phyloP scores from a whole-genome alignment of 2,888 invertebrate genomes.

The Leptogaster cylindrica region DNA sequence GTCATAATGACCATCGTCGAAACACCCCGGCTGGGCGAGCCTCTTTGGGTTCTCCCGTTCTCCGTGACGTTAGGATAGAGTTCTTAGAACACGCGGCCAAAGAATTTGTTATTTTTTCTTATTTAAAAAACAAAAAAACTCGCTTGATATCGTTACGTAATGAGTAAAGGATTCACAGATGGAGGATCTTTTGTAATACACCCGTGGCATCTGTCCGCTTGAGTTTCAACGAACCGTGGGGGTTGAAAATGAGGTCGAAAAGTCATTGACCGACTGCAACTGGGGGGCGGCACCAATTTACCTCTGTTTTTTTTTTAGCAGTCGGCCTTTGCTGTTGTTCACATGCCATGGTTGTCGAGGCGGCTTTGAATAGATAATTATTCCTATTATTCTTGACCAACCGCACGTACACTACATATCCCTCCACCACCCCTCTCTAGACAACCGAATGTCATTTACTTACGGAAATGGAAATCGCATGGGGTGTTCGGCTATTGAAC shows the following conservation, averaged over 20 bases:
- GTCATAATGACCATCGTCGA: no score
- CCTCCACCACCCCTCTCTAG: no score
- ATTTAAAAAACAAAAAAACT: no score
- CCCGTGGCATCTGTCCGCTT: constrained; percentile 12
- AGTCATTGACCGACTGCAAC: constrained; percentile 25
- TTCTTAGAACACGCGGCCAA: no score
- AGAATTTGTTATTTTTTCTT: no score
- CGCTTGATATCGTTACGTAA: constrained; percentile 24
- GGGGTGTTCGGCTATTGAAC: constrained; percentile 34
- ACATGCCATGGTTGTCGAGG: constrained; percentile 18
- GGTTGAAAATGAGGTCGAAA: constrained; percentile 20
- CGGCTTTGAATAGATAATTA: constrained; percentile 35
- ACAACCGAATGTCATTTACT: constrained; percentile 16
- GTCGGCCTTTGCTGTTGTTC: constrained; percentile 29
- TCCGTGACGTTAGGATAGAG: no score
- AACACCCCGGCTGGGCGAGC: no score
- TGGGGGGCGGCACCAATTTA: constrained; percentile 33
- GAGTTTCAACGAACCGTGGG: constrained; percentile 4
- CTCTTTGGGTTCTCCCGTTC: no score
- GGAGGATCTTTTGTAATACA: constrained; percentile 7
- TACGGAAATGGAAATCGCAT: constrained; percentile 31
- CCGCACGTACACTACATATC: constrained; percentile 18
- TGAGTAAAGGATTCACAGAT: constrained; percentile 16
- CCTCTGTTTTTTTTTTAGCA: no score
- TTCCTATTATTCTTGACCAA: constrained; percentile 34